Percentiles rank a stretch among this genome's conserved stretches.
These are phyloP conservation scores for Pelagia noctiluca DNA, from an alignment of 30 jellyfish, hydroid and myxozoan species.

Conservation along the genomic window DNA sequence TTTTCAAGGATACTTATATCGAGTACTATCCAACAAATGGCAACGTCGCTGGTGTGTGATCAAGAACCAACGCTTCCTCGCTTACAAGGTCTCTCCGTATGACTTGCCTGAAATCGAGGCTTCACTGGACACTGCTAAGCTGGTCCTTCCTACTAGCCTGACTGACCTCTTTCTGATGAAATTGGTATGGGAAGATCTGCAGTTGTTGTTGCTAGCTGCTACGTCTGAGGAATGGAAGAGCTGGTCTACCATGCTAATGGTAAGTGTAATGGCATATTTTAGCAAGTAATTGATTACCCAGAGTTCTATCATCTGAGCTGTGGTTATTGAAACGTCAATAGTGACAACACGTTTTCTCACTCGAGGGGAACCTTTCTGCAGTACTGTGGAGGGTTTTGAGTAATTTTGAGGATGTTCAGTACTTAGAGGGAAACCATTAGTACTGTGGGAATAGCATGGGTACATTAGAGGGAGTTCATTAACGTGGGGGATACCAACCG, in stretches of 20 bases:
- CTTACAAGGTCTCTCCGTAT: slow-evolving; percentile 16
- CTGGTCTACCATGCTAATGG: background rate
- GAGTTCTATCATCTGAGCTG: too few species aligned
- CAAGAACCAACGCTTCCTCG: slow-evolving; percentile 14
- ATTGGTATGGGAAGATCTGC: background rate
- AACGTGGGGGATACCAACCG: too few species aligned
- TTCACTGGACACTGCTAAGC: background rate
- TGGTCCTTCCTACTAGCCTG: slow-evolving; percentile 1
- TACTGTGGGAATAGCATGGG: too few species aligned
- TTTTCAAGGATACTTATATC: slow-evolving; percentile 39
- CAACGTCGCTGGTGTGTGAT: slow-evolving; percentile 51
- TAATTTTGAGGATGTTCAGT: too few species aligned
- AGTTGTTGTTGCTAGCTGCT: background rate
- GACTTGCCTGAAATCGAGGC: slow-evolving; percentile 19
- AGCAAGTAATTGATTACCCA: too few species aligned
- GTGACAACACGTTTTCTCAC: too few species aligned
- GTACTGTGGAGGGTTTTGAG: too few species aligned
- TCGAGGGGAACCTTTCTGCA: too few species aligned
- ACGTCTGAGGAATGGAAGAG: background rate
- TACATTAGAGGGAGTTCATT: too few species aligned
- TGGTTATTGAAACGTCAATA: too few species aligned
- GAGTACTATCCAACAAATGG: slow-evolving; percentile 44
- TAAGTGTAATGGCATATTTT: too few species aligned
- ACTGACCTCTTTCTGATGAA: background rate
- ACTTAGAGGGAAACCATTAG: too few species aligned